Evolutionary conservation across 2,113 vertebrate genomes (phyloP).

Genomic region (Procavia capensis): DNA sequence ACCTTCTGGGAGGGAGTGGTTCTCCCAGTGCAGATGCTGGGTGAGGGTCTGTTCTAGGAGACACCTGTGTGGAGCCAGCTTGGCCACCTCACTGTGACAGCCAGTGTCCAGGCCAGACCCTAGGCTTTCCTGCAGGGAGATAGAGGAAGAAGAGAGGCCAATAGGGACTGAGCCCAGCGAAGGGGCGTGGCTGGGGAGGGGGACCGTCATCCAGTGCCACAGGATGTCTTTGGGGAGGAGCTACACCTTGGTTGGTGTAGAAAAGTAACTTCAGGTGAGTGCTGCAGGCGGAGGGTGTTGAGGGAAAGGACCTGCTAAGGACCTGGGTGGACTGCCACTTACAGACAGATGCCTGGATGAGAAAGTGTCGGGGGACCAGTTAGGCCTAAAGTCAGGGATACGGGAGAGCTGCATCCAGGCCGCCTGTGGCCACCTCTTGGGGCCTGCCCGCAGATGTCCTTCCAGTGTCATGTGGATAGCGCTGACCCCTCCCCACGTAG

Average conservation of each 20-base stretch:
- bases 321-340: rapidly evolving
- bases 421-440: background rate
- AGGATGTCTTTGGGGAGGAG: background rate
- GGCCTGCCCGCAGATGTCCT: rapidly evolving
- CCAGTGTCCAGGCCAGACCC: rapidly evolving
- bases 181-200: background rate
- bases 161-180: no score
- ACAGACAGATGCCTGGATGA: background rate
- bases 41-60: background rate
- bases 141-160: background rate
- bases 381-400: rapidly evolving
- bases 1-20: background rate
- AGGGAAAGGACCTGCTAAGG: no score
- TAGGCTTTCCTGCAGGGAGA: background rate
- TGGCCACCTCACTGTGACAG: background rate
- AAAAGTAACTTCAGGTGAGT: background rate
- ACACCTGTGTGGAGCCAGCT: no score
- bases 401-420: background rate
- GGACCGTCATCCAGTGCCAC: rapidly evolving
- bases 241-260: no score
- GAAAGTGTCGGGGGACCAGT: background rate
- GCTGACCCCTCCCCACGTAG: background rate
- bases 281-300: rapidly evolving
- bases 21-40: background rate
- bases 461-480: background rate